Conservation (phyloP, 2,113 vertebrate species). For the Dromiciops gliroides region DNA sequence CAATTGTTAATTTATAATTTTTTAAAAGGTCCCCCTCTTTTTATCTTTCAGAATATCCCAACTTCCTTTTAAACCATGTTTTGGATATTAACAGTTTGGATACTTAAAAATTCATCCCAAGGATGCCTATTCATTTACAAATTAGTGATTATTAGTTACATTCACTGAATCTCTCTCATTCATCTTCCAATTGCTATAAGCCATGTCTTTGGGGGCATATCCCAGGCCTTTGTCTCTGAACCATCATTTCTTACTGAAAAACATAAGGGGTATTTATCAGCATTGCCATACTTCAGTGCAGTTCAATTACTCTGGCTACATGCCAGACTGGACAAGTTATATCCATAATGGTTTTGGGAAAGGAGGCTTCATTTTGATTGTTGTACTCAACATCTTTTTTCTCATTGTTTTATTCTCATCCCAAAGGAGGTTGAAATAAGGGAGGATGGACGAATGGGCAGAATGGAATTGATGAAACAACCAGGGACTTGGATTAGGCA, state of each 20-base stretch:
- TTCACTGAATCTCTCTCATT: neutral
- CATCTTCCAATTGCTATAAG: neutral
- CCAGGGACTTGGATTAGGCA: neutral
- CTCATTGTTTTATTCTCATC: neutral
- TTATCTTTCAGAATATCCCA: neutral
- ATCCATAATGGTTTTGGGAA: neutral
- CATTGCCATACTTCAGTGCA: too few relatives aligned
- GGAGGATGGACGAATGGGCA: neutral
- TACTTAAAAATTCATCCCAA: neutral
- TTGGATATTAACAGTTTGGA: neutral
- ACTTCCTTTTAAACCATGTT: neutral
- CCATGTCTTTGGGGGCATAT: neutral
- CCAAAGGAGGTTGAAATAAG: neutral
- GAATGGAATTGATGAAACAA: neutral
- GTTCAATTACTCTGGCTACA: neutral
- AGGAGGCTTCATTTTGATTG: neutral
- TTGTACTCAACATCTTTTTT: neutral
- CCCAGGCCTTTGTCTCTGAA: neutral
- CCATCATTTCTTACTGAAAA: neutral
- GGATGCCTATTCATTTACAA: neutral
- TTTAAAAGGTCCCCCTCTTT: neutral
- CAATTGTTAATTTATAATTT: neutral
- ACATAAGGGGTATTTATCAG: neutral
- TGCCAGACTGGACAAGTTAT: neutral
- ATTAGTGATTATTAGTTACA: neutral